Conservation (phyloP, 2,113 vertebrate species). For the Apodemus speciosus region DNA sequence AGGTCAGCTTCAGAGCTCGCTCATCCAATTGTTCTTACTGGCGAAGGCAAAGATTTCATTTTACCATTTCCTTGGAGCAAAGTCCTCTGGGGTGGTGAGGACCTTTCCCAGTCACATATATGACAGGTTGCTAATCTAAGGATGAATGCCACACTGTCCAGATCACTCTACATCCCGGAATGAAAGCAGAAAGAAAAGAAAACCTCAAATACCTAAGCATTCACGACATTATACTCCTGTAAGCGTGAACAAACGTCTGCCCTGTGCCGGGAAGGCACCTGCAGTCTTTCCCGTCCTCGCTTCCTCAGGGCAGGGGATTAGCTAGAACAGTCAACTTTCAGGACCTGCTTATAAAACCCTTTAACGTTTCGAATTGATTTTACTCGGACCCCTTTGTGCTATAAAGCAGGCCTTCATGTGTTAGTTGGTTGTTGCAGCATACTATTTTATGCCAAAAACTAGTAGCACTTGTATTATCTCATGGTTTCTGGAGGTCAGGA, state of each 20-base stretch:
- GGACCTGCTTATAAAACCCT: not conserved
- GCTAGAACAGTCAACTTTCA: not conserved
- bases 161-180: not conserved
- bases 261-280: not conserved
- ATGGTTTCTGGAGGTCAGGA: not conserved
- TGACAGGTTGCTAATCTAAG: not conserved
- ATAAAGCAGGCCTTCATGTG: not conserved
- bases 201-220: not conserved
- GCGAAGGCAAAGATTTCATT: not conserved
- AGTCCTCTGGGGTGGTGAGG: not conserved
- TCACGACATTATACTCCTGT: not conserved
- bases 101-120: not conserved
- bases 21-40: not conserved
- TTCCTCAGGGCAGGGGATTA: not conserved
- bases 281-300: not conserved
- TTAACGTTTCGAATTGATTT: conserved; percentile 5
- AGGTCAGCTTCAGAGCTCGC: not conserved
- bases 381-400: not conserved
- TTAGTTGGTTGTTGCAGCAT: not conserved
- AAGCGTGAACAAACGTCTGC: not conserved
- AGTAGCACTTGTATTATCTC: not conserved
- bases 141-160: not conserved
- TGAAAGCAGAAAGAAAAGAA: not conserved
- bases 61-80: not conserved
- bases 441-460: not conserved